These are phyloP conservation scores for Phyllopteryx taeniolatus DNA, from an alignment of 2,113 vertebrate genomes.

Conservation along the genomic window DNA sequence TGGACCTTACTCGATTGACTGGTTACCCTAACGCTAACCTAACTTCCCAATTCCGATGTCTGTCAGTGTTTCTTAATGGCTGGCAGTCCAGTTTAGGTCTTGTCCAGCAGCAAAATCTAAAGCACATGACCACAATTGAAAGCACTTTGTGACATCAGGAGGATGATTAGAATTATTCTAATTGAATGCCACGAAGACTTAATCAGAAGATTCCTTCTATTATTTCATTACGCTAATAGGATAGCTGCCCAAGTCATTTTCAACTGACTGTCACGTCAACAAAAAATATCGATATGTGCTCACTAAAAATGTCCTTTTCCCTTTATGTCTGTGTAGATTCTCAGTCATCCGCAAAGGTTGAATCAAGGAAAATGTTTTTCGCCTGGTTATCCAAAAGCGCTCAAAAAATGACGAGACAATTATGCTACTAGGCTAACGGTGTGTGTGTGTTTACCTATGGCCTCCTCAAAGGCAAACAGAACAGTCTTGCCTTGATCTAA, in stretches of 20 bases:
- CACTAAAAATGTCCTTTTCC: not conserved
- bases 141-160: not conserved
- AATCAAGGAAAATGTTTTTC: not conserved
- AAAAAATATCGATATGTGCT: not conserved
- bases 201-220: not conserved
- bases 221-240: not conserved
- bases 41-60: not conserved
- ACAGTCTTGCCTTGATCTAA: constrained; percentile 87
- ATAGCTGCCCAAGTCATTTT: not conserved
- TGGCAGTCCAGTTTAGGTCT: not conserved
- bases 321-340: not conserved
- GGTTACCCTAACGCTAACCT: not conserved
- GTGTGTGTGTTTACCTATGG: constrained; percentile 80
- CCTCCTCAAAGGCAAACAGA: constrained; percentile 97
- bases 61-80: not conserved
- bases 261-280: not conserved
- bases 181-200: not conserved
- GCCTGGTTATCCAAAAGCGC: not conserved
- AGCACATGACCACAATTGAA: constrained; percentile 3
- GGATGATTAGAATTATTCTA: not conserved
- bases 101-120: not conserved
- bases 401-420: not conserved
- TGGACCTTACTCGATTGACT: not conserved
- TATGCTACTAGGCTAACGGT: not conserved
- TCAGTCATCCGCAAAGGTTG: not conserved